These are phyloP conservation scores for Hydropsyche tenuis DNA, from an alignment of 1,140 invertebrate species.

Conservation along the genomic window DNA sequence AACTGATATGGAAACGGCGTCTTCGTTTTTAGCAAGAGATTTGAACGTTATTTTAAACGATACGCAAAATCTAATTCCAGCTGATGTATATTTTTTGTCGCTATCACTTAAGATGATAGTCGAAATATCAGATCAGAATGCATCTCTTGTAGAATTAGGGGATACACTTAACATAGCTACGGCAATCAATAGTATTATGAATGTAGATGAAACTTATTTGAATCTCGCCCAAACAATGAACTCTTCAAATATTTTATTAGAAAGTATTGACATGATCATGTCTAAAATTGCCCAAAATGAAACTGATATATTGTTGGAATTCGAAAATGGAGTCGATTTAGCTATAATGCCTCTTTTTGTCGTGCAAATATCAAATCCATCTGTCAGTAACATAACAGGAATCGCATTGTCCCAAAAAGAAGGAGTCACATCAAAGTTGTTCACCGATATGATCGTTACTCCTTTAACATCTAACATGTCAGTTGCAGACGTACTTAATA, in stretches of 20 bases:
- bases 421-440: slow-evolving; percentile 52
- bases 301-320: slow-evolving; percentile 48
- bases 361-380: slow-evolving; percentile 63
- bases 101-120: slow-evolving; percentile 59
- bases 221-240: slow-evolving; percentile 60
- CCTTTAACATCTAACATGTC: slow-evolving; percentile 60
- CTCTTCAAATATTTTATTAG: slow-evolving; percentile 63
- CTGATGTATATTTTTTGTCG: slow-evolving; percentile 63
- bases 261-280: slow-evolving; percentile 60
- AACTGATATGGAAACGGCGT: slow-evolving; percentile 52
- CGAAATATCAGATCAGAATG: slow-evolving; percentile 53
- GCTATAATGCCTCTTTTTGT: slow-evolving; percentile 59
- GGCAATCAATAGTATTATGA: slow-evolving; percentile 60
- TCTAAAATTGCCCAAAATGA: slow-evolving; percentile 53
- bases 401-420: slow-evolving; percentile 58
- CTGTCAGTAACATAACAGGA: slow-evolving; percentile 64
- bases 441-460: slow-evolving; percentile 58
- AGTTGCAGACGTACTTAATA: slow-evolving; percentile 57
- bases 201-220: slow-evolving; percentile 58
- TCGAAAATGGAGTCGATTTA: slow-evolving; percentile 51
- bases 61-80: slow-evolving; percentile 58
- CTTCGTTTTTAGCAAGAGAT: slow-evolving; percentile 55
- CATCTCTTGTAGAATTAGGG: slow-evolving; percentile 55
- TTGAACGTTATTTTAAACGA: slow-evolving; percentile 54
- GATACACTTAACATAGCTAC: slow-evolving; percentile 59